Conservation (phyloP, 2,113 vertebrate species). For the Tupaia tana region DNA sequence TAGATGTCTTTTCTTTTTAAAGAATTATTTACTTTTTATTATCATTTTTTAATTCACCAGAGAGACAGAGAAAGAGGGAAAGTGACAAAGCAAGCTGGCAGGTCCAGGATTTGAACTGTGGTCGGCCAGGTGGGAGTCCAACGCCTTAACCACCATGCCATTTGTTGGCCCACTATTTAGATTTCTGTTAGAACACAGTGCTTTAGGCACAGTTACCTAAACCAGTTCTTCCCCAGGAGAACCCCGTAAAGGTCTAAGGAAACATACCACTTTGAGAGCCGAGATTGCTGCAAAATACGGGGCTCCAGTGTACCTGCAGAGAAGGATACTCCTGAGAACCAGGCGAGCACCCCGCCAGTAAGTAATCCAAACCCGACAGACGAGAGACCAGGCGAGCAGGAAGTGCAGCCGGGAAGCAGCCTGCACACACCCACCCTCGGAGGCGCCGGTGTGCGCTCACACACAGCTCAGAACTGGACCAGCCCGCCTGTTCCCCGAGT, state of each 20-base stretch:
- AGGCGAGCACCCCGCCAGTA: neutral
- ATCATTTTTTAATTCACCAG: too few relatives aligned
- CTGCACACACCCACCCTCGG: too few relatives aligned
- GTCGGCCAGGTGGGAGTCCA: too few relatives aligned
- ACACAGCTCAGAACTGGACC: neutral
- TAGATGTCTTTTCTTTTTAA: neutral
- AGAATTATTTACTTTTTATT: too few relatives aligned
- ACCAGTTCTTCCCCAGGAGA: neutral
- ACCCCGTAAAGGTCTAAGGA: neutral
- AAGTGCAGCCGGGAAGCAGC: too few relatives aligned
- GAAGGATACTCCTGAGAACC: neutral
- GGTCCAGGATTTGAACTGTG: too few relatives aligned
- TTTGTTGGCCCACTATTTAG: neutral
- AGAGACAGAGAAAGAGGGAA: too few relatives aligned
- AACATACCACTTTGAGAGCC: slow-evolving; percentile 96
- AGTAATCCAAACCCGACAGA: too few relatives aligned
- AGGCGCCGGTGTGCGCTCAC: neutral
- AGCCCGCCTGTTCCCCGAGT: too few relatives aligned
- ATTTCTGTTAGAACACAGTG: neutral
- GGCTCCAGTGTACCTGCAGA: slow-evolving; percentile 95
- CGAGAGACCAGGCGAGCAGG: too few relatives aligned
- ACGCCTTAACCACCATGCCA: too few relatives aligned
- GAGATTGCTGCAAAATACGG: slow-evolving; percentile 98
- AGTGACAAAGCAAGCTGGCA: too few relatives aligned
- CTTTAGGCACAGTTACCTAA: neutral